These are phyloP conservation scores for Philonicus albiceps DNA, from an alignment of 2,888 invertebrate species.

Conservation along the genomic window DNA sequence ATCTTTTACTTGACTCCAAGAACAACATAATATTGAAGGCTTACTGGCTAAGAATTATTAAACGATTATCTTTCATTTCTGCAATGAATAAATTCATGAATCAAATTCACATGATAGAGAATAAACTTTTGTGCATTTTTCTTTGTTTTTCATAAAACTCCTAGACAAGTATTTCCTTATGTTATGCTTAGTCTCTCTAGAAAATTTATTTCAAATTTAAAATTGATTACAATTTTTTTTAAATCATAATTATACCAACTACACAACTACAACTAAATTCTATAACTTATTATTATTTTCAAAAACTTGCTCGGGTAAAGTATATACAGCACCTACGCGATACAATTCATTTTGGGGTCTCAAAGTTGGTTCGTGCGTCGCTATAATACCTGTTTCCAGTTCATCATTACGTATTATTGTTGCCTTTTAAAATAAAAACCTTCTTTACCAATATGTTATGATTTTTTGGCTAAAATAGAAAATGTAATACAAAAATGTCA, in stretches of 20 bases:
- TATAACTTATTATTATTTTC: constrained; percentile 47
- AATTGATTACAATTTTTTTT: constrained; percentile 20
- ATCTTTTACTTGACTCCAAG: neutral
- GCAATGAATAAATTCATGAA: constrained; percentile 4
- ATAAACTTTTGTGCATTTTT: constrained; percentile 42
- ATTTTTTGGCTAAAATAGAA: constrained; percentile 60
- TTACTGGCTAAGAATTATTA: neutral
- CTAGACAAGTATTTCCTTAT: neutral
- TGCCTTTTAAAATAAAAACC: constrained; percentile 65
- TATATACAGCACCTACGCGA: constrained; percentile 51
- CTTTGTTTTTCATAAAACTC: constrained; percentile 40
- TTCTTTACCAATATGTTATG: constrained; percentile 65
- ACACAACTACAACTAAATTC: constrained; percentile 8
- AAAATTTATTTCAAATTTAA: constrained; percentile 1
- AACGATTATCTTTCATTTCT: neutral
- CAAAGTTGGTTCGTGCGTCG: constrained; percentile 51
- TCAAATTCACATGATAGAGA: constrained; percentile 15
- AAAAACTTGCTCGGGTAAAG: constrained; percentile 49
- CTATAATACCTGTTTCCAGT: constrained; percentile 51
- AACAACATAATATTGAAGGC: neutral
- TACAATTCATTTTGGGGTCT: constrained; percentile 50
- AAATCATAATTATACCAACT: neutral
- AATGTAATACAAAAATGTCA: constrained; percentile 48
- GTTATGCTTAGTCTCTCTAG: neutral
- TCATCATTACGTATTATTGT: constrained; percentile 65